Base-by-base conservation (phyloP, 2,113 vertebrate species). In the Microtus oregoni region DNA sequence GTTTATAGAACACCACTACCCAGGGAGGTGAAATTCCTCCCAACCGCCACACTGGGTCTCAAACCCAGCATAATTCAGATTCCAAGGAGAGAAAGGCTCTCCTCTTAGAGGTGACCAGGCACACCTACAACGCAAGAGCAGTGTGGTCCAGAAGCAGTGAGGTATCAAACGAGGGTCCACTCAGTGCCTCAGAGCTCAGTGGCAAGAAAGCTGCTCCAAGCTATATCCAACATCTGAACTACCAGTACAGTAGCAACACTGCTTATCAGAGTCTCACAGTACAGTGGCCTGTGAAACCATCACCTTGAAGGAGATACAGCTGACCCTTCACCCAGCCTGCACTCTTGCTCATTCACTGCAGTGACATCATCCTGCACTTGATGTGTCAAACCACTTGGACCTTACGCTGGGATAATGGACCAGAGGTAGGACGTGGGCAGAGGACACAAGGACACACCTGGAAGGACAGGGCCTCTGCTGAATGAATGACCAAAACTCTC, bases 1-100 rank as follows among this genome's bases (percentile, higher is more conserved):
- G 44, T 47, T 67, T 86, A 65, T 22, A 67, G 41, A 67, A 20
- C 5, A 67, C 28, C 5, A 67, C 28, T 44, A 68, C 11, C n/a
- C 65, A 61, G 89, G 82, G 38, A 10, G 70, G 30, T 32, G 55
- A 83, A 15, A 92, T 88, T 58, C 17, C 72, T 96, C 44, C 87
- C 89, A 35, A 14, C 19, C 63, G 75, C 32, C 44, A 50, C 70
- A 70, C 55, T 85, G 77, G 83, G 47, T 20, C 83, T n/a, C 20
- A 92, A n/a, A 82, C 87, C 93, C 87, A 96, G 94, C 92, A 61
- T 6, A 94, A 88, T 68, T 47, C 67, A 81, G 30, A 77, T 61
- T 94, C 63, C 41, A 68, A 83, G 35, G 70, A 32, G 65, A 50
- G 47, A 52, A 90, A 94, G 47, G 7, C 15, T 22, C 7, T 94